A percentile compares a stretch with the other conserved stretches of the same genome.
These are phyloP conservation scores for Clarias platycephalus DNA, from an alignment of 2,797 vertebrate species.

Conservation along the genomic window DNA sequence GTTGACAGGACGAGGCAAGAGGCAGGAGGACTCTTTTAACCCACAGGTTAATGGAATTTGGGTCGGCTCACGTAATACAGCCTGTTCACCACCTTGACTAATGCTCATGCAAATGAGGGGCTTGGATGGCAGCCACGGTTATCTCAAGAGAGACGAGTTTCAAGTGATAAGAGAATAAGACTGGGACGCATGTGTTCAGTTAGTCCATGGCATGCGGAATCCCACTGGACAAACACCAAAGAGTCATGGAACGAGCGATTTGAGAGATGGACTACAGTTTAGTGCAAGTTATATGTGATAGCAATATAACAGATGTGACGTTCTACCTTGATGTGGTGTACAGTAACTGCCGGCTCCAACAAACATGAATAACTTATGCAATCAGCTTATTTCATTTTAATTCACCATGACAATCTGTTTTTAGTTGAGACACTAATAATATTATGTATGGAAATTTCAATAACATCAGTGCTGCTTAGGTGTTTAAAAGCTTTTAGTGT, in stretches of 20 bases:
- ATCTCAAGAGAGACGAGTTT: slow-evolving; percentile 46
- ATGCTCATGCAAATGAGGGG: slow-evolving; percentile 49
- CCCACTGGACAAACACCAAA: slow-evolving; percentile 5
- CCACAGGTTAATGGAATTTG: slow-evolving; percentile 59
- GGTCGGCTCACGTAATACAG: slow-evolving; percentile 47
- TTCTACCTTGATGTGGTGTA: neutral
- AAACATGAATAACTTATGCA: neutral
- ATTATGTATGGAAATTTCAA: neutral
- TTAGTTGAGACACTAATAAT: neutral
- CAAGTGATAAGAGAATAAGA: slow-evolving; percentile 41
- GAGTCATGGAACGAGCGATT: neutral
- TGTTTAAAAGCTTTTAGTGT: neutral
- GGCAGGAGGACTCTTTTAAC: slow-evolving; percentile 52
- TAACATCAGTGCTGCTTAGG: neutral
- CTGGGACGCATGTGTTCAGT: slow-evolving; percentile 13
- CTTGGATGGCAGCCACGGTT: slow-evolving; percentile 51
- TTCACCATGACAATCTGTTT: neutral
- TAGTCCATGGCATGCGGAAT: slow-evolving; percentile 16
- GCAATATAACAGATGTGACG: neutral
- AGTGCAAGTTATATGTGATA: neutral
- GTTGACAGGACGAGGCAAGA: slow-evolving; percentile 53
- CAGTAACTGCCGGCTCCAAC: neutral
- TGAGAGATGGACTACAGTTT: neutral
- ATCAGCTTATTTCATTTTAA: neutral
- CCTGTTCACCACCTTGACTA: slow-evolving; percentile 46